Base-by-base conservation (phyloP, 2,113 vertebrate genomes). In the Turnix velox region DNA sequence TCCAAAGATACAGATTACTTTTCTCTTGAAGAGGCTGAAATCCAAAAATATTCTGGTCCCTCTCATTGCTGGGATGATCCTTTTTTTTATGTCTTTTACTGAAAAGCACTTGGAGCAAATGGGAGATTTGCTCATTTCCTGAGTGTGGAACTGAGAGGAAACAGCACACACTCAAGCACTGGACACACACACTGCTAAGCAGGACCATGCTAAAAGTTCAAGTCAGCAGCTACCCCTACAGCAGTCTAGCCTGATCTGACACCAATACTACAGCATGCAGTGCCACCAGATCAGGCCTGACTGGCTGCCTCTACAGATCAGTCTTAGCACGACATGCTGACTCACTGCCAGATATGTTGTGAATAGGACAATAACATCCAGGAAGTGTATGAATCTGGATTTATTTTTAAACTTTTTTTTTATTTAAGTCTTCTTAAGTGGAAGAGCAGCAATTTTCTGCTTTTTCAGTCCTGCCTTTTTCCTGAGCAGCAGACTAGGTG, bases 371-470 rank as follows among this genome's bases (percentile, higher is more conserved):
- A 84, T 61, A 77, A 82, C 40, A 76, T 33, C 68, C 79, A 78
- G 91, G 75, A 90, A 94, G 40, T 55, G 39, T 49, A 94, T 73
- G 63, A 90, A 91, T 76, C 52, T 66, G 74, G 67, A 79, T 91
- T 94, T 82, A 79, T 91, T 90, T 94, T 85, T 52, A 67, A 91
- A 80, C 24, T 72, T 87, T 33, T 45, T 45, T 89, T 95, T 92
- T 87, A 81, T 87, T 62, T 67, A 89, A 71, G 22, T 15, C 17
- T 83, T 75, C 35, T 76, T 80, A 80, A 83, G 77, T 1, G 6
- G 42, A 87, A 54, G 30, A 61, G 2, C 30, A 76, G 12, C 35
- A 42, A 52, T 17, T 48, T 74, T 91, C 74, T 92, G 86, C 52
- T 90, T 89, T 89, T 94, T 75, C 55, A 72, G 12, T 52, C 59